These are phyloP conservation scores for Sycophaga agraensis DNA, from an alignment of 1,140 invertebrate genomes.

Conservation along the genomic window DNA sequence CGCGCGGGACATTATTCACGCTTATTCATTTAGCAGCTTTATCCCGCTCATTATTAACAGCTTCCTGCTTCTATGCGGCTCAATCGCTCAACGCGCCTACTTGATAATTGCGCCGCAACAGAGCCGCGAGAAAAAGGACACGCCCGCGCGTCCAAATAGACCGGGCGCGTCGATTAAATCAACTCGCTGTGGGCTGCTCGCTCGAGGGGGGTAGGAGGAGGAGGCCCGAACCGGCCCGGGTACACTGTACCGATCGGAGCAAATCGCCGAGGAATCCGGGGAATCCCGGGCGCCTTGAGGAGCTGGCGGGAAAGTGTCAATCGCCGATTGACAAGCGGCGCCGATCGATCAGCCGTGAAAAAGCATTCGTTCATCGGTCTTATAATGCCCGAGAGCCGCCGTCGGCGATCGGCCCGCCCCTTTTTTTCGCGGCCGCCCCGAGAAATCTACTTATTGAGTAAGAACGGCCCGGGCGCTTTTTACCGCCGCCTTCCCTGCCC, in stretches of 20 bases:
- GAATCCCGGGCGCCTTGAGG: not conserved
- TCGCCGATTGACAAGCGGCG: constrained; percentile 12
- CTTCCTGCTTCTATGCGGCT: not conserved
- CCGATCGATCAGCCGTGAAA: not conserved
- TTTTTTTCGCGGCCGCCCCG: not conserved
- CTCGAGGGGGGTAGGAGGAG: too few species aligned
- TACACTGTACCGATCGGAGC: too few species aligned
- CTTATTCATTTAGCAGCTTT: too few species aligned
- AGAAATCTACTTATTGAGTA: constrained; percentile 23
- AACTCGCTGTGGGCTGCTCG: too few species aligned
- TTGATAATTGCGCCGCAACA: not conserved
- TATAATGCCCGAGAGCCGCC: constrained; percentile 9
- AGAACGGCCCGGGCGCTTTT: not conserved
- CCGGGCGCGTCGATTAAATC: too few species aligned
- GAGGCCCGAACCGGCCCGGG: too few species aligned
- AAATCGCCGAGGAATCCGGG: too few species aligned
- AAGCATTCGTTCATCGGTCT: constrained; percentile 19
- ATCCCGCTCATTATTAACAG: too few species aligned
- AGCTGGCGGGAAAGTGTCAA: not conserved
- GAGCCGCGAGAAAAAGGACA: too few species aligned
- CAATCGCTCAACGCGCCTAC: not conserved
- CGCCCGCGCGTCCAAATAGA: too few species aligned
- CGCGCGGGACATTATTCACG: not conserved
- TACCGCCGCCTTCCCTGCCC: not conserved
- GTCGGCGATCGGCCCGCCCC: not conserved